These are phyloP conservation scores for Pterostichus niger DNA, from an alignment of 2,888 invertebrate species.

Conservation along the genomic window DNA sequence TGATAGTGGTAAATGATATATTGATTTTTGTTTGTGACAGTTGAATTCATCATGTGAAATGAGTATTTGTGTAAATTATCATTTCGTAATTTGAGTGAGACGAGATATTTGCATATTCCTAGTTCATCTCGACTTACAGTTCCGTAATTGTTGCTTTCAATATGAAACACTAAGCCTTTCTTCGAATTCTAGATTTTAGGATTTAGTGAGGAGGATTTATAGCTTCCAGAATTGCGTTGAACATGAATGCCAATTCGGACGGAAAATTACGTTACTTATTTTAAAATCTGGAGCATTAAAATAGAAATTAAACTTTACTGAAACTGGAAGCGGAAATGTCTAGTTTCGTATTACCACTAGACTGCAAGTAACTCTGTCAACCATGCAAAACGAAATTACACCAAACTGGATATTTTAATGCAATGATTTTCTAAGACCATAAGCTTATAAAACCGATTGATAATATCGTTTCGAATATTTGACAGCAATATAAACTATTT, in stretches of 20 bases:
- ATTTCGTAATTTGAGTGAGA: constrained; percentile 11
- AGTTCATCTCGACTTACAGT: constrained; percentile 46
- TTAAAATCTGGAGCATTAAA: constrained; percentile 46
- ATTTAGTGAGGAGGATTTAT: constrained; percentile 46
- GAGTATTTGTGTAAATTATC: constrained; percentile 1
- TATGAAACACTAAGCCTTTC: constrained; percentile 55
- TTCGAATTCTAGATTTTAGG: constrained; percentile 51
- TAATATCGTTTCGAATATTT: too few relatives aligned
- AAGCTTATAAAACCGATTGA: too few relatives aligned
- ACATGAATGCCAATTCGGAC: constrained; percentile 44
- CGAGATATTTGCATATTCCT: constrained; percentile 39
- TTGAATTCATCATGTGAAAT: neutral
- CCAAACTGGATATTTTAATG: constrained; percentile 34
- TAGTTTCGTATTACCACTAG: constrained; percentile 40
- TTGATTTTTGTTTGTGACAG: too few relatives aligned
- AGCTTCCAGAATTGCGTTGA: constrained; percentile 36
- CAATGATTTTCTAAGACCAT: neutral
- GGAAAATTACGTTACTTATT: constrained; percentile 57
- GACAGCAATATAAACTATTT: too few relatives aligned
- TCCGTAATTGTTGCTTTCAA: constrained; percentile 51
- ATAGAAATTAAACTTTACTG: constrained; percentile 44
- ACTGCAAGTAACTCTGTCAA: constrained; percentile 26
- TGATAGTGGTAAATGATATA: too few relatives aligned
- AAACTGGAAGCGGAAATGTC: constrained; percentile 20
- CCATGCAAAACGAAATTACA: constrained; percentile 21